Percentiles rank a stretch among this genome's conserved stretches.
Evolutionary conservation across 2,888 invertebrate genomes (phyloP).

Genomic region (Eristalis arbustorum): DNA sequence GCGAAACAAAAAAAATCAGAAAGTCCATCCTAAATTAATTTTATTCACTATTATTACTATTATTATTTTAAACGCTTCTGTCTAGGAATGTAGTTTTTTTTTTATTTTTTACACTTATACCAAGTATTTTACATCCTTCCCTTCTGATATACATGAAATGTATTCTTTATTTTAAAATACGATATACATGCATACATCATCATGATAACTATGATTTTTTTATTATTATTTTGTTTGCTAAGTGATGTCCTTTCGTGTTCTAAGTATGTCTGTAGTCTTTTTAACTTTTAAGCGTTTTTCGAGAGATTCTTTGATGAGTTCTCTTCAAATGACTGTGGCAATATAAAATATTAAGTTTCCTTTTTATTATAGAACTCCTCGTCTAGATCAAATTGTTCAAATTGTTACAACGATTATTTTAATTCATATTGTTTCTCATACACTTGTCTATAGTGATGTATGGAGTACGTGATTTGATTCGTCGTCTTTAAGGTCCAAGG

Average conservation of each 20-base stretch:
- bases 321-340: conserved; percentile 29
- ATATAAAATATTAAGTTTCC: conserved; percentile 18
- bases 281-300: not conserved
- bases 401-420: conserved; percentile 60
- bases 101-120: conserved; percentile 28
- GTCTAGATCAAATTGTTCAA: conserved; percentile 14
- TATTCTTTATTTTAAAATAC: conserved; percentile 35
- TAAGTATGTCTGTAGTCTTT: not conserved
- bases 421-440: not conserved
- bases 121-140: conserved; percentile 38
- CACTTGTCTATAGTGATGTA: too few species aligned
- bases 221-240: not conserved
- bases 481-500: too few species aligned
- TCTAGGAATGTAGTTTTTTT: conserved; percentile 42
- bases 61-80: conserved; percentile 35
- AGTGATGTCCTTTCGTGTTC: conserved; percentile 27
- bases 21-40: conserved; percentile 60
- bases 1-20: conserved; percentile 11
- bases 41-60: conserved; percentile 5
- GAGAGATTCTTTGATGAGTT: not conserved
- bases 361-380: conserved; percentile 5
- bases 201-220: not conserved
- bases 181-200: not conserved
- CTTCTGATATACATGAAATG: conserved; percentile 54
- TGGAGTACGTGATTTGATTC: too few species aligned